Percentiles rank a stretch among this genome's conserved stretches.
Conservation (phyloP, 2,113 vertebrate species). For the Pelecanus crispus region DNA sequence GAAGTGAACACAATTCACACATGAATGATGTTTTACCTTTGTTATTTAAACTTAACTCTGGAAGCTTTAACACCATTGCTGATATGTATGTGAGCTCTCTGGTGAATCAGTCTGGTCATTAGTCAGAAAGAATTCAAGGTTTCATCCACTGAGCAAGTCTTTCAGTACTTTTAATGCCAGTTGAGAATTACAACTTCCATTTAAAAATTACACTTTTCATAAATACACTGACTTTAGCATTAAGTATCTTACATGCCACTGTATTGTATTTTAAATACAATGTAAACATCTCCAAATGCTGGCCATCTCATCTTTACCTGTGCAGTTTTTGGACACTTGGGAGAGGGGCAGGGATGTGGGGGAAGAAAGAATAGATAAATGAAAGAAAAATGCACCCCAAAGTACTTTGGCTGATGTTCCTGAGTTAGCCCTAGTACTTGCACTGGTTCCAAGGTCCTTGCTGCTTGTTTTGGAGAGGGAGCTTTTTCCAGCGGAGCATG, state of each 20-base stretch:
- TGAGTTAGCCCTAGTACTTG: constrained; percentile 60
- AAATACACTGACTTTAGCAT: constrained; percentile 69
- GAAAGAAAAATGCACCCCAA: constrained; percentile 12
- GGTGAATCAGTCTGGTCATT: not conserved
- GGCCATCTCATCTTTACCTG: constrained; percentile 61
- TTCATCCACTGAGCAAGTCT: constrained; percentile 27
- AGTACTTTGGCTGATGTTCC: constrained; percentile 65
- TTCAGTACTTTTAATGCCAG: constrained; percentile 67
- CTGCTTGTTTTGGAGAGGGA: not conserved
- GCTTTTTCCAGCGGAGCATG: not conserved
- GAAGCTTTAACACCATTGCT: not conserved
- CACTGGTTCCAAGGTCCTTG: not conserved
- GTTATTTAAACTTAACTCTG: not conserved
- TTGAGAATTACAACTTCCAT: constrained; percentile 69
- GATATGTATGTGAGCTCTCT: not conserved
- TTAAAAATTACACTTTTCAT: constrained; percentile 73
- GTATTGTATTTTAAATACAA: constrained; percentile 67
- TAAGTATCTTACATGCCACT: constrained; percentile 71
- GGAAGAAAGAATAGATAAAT: not conserved
- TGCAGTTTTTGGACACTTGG: constrained; percentile 49
- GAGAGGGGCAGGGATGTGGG: not conserved
- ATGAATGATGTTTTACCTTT: not conserved
- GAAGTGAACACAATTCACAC: not conserved
- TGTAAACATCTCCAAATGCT: constrained; percentile 69
- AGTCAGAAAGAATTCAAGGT: not conserved